Percentiles rank a stretch among this genome's conserved stretches.
Conservation (phyloP, 2,113 vertebrate genomes). For the Dissostichus mawsoni region DNA sequence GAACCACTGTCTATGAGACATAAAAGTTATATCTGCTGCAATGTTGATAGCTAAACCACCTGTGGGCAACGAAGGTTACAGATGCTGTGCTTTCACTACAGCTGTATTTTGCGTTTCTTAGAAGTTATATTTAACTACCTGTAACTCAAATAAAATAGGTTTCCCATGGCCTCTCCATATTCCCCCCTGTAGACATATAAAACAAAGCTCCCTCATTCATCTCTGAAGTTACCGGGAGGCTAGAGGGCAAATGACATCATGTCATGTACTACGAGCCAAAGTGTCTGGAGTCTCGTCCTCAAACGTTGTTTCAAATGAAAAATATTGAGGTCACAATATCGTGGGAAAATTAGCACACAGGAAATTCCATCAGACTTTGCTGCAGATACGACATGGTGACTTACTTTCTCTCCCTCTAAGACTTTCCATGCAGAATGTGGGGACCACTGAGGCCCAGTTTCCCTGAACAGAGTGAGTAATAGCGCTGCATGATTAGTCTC, state of each 20-base stretch:
- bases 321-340: constrained; percentile 42
- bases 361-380: constrained; percentile 62
- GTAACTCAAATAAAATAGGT: no score
- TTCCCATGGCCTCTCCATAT: neutral
- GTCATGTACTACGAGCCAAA: neutral
- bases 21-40: neutral
- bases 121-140: no score
- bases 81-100: neutral
- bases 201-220: neutral
- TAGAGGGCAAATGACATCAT: constrained; percentile 14
- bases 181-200: no score
- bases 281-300: neutral
- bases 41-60: neutral
- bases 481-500: constrained; percentile 34
- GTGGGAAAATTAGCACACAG: constrained; percentile 62
- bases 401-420: constrained; percentile 17
- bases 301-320: constrained; percentile 5
- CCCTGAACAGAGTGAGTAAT: constrained; percentile 66
- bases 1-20: neutral
- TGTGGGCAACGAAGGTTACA: neutral
- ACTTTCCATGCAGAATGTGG: constrained; percentile 29
- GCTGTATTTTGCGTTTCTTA: neutral
- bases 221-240: neutral
- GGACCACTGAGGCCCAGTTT: constrained; percentile 30
- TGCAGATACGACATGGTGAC: constrained; percentile 33